Evolutionary conservation across 2,113 vertebrate genomes (phyloP).

Genomic region (Lichenostomus cassidix): DNA sequence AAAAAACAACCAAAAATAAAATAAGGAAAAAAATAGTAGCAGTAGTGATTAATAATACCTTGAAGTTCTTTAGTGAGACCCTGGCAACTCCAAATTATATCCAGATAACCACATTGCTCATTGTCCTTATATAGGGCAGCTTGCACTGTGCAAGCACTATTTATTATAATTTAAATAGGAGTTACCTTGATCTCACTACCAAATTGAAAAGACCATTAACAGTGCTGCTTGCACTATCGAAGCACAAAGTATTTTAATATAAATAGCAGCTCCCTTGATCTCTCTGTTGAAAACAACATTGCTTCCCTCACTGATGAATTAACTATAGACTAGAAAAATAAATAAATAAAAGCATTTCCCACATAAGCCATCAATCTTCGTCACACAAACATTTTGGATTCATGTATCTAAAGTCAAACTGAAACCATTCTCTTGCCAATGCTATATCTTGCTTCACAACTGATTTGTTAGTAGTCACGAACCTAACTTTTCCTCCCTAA

Average conservation of each 20-base stretch:
- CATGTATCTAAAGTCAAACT: constrained; percentile 5
- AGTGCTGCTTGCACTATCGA: constrained; percentile 29
- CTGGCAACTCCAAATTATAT: constrained; percentile 41
- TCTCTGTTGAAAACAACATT: constrained; percentile 36
- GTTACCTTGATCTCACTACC: constrained; percentile 60
- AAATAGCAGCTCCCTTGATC: constrained; percentile 65
- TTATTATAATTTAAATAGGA: constrained; percentile 63
- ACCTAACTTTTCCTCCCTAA: not conserved
- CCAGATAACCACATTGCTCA: constrained; percentile 1
- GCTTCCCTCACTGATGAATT: constrained; percentile 38
- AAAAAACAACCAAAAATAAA: not conserved
- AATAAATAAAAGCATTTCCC: constrained; percentile 47
- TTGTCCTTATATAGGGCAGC: constrained; percentile 38
- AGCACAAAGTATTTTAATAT: constrained; percentile 61
- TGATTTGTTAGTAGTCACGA: not conserved
- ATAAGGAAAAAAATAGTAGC: not conserved
- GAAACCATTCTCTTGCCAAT: not conserved
- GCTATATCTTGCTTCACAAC: not conserved
- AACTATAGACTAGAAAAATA: constrained; percentile 47
- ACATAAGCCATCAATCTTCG: constrained; percentile 18
- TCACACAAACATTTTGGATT: not conserved
- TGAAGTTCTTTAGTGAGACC: constrained; percentile 33
- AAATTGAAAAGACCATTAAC: constrained; percentile 64
- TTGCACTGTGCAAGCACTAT: constrained; percentile 20
- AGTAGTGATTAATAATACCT: constrained; percentile 23